Evolutionary conservation across 2,888 invertebrate genomes (phyloP).

Genomic region (Phengaris alcon): DNA sequence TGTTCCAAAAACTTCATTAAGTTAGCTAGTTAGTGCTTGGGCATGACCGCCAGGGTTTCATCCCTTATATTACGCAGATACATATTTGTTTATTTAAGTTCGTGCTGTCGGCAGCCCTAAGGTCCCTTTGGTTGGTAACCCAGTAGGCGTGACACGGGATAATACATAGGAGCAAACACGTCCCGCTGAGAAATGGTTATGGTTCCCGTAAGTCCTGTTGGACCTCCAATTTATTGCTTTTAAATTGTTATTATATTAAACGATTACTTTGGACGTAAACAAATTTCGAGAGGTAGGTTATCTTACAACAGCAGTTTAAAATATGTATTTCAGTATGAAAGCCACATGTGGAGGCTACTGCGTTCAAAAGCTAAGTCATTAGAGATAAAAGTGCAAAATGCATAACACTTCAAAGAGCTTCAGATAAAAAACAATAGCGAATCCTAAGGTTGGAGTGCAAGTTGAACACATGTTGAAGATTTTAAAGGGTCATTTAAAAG

Average conservation of each 20-base stretch:
- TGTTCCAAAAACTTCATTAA: no score
- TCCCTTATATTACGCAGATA: background rate
- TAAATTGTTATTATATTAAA: slow-evolving; percentile 5
- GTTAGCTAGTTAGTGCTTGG: background rate
- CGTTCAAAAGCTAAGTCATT: background rate
- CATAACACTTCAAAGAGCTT: background rate
- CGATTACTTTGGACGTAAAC: background rate
- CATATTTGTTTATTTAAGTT: background rate
- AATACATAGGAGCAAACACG: slow-evolving; percentile 16
- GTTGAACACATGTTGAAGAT: slow-evolving; percentile 10
- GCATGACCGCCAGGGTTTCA: background rate
- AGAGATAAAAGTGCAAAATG: background rate
- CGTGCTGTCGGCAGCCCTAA: background rate
- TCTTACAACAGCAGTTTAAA: background rate
- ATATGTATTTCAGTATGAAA: background rate
- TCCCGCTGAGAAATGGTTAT: slow-evolving; percentile 18
- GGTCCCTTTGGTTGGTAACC: background rate
- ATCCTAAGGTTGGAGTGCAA: background rate
- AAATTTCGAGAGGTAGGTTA: background rate
- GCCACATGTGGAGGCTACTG: background rate
- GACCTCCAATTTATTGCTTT: slow-evolving; percentile 6
- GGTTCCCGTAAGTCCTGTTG: slow-evolving; percentile 17
- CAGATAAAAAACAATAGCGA: background rate
- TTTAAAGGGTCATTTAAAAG: slow-evolving; percentile 22
- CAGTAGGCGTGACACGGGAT: slow-evolving; percentile 22